phyloP scores from a whole-genome alignment of 2,797 vertebrate species.

The Sebastes taczanowskii region DNA sequence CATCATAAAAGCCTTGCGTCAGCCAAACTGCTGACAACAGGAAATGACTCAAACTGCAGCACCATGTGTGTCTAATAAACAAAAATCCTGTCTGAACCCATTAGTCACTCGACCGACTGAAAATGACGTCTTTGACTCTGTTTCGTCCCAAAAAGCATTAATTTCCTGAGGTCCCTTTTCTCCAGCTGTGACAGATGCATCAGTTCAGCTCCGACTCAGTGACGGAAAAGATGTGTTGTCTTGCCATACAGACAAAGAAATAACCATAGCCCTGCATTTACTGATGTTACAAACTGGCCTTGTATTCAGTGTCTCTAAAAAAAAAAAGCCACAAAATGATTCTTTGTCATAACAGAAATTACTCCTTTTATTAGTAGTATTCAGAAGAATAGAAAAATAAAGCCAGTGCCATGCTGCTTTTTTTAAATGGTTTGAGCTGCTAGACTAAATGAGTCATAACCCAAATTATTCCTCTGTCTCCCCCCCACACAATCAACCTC shows the following conservation, averaged over 20 bases:
- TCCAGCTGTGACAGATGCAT: conserved; percentile 3
- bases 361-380: neutral
- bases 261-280: neutral
- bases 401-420: neutral
- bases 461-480: conserved; percentile 35
- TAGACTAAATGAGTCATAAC: conserved; percentile 40
- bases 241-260: neutral
- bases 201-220: neutral
- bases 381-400: neutral
- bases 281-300: neutral
- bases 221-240: neutral
- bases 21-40: neutral
- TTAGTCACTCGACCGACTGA: neutral
- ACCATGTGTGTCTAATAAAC: neutral
- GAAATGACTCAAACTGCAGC: conserved; percentile 20
- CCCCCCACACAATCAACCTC: conserved; percentile 36
- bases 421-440: conserved; percentile 1
- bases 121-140: neutral
- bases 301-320: neutral
- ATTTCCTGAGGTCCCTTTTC: conserved; percentile 1
- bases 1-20: neutral
- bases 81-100: conserved; percentile 1
- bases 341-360: neutral
- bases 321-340: neutral
- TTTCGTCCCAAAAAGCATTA: neutral